phyloP scores from a whole-genome alignment of 2,113 vertebrate genomes.

The Prionailurus viverrinus region DNA sequence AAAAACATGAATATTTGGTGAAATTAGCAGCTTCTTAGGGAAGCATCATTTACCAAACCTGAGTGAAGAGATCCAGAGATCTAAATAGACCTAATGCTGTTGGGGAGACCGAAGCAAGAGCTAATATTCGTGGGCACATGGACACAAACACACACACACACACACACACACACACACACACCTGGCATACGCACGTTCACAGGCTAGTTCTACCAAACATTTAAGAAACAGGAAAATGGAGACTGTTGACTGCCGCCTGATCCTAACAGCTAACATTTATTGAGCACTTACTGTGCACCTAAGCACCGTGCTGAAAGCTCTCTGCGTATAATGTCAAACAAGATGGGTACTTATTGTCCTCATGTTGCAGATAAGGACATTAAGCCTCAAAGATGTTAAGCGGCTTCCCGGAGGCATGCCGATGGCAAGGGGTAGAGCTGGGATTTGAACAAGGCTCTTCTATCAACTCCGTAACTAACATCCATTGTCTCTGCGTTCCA shows the following conservation, averaged over 20 bases:
- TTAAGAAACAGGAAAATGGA: not conserved
- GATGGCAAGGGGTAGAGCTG: not conserved
- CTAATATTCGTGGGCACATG: accelerated
- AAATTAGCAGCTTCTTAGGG: not conserved
- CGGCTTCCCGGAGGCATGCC: not conserved
- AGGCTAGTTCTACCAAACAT: not conserved
- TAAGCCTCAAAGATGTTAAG: not conserved
- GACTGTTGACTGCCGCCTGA: not conserved
- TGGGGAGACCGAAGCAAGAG: not conserved
- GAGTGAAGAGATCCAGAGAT: not conserved
- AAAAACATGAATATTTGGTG: not conserved
- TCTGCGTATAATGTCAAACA: not conserved
- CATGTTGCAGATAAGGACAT: not conserved
- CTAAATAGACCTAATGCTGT: not conserved
- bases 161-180: not conserved
- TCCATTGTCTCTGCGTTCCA: accelerated
- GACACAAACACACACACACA: too few relatives aligned
- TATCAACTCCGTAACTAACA: too few relatives aligned
- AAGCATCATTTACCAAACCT: not conserved
- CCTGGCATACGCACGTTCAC: not conserved
- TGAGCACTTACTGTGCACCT: not conserved
- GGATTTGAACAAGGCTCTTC: not conserved
- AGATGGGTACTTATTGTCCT: not conserved
- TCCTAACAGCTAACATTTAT: not conserved
- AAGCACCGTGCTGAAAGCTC: not conserved